Base-by-base conservation (phyloP, 2,113 vertebrate genomes). In the Cepphus grylle region DNA sequence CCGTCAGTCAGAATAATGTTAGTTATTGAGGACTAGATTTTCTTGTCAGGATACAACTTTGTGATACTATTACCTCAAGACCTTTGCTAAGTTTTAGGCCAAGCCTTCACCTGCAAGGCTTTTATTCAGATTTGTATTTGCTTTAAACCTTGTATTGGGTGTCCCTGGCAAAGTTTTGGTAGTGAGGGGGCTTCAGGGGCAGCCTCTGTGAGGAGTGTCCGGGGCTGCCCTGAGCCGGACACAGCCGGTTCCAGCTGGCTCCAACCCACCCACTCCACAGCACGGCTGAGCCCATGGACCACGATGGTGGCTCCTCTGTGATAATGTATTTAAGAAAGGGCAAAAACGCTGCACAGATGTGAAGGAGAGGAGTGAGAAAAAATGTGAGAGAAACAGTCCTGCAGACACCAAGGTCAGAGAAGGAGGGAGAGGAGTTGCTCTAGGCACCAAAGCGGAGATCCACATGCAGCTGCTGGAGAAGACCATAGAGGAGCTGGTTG, bases 231-330 rank as follows among this genome's bases (percentile, higher is more conserved):
- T 1, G 2, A 30, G 14, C 21, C 1, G 3, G 32, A 73, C 21
- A 15, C 2, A 13, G 27, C 3, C 0, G 2, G 7, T 47, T 81
- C 34, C 17, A 43, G 22, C 22, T 1, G 3, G 9, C 27, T 58
- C 27, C 34, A 58, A 10, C 3, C 2, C 10, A 77, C 30, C 4
- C 20, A 32, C 9, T 3, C 3, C 25, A 76, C 16, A 11, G 25
- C 27, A 58, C 2, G 9, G 34, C 17, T 47, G 50, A 34, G 9
- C 15, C 25, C 29, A 13, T 15, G 20, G 30, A 15, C 7, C 7
- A 56, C 42, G 61, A 17, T 14, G 11, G 25, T 45, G 22, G 19
- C 3, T 11, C 12, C 21, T 55, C 26, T 8, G 16, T 10, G 15
- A 61, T 59, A 91, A 26, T 2, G 4, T 34, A 14, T 69, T 69